Evolutionary conservation across 2,797 vertebrate species (phyloP), one percentile per base, ranked within the genome.

Genomic region (Tarsius wallacei): DNA sequence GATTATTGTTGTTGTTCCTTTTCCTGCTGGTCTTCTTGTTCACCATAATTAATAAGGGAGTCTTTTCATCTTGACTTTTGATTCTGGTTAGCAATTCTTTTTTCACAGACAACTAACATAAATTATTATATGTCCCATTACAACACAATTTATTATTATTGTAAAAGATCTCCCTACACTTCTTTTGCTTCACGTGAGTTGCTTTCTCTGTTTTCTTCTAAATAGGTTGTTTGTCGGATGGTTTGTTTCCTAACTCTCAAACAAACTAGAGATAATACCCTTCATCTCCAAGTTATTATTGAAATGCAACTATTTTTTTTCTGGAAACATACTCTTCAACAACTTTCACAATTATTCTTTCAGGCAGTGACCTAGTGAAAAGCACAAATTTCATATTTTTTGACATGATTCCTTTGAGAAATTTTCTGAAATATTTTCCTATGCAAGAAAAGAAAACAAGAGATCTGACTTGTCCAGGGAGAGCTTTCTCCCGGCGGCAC

Each of bases 61-160:
- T 94, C 94, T 97, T 98, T 98, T 88, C 92, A 96, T 97, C 91
- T 85, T 78, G 53, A 82, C 83, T 98, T 97, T 97, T 97, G 98
- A 98, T 99, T 99, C 98, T 99, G 98, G 98, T 95, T 98, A 97
- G 94, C 98, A 98, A 98, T 96, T 93, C 5, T 31, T 55, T 97
- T 98, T 97, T 93, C 97, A 97, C 81, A 97, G 94, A 98, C 98
- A 98, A 97, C 97, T 98, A 97, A 68, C 98, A 98, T 97, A 70
- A 88, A n/a, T 22, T 68, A n/a, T 22, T 68, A 78, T 89, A 49
- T n/a, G 31, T 91, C 78, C 86, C 36, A 66, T 71, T 89, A 76
- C 2, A 28, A n/a, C 36, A 12, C 4, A 82, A 57, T 42, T 7
- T 77, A 57, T 36, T 59, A 11, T 80, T 73, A 47, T 55, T 91